Percentiles rank a stretch among this genome's conserved stretches.
Conservation (phyloP, 2,113 vertebrate species). For the Myiagra hebetior region DNA sequence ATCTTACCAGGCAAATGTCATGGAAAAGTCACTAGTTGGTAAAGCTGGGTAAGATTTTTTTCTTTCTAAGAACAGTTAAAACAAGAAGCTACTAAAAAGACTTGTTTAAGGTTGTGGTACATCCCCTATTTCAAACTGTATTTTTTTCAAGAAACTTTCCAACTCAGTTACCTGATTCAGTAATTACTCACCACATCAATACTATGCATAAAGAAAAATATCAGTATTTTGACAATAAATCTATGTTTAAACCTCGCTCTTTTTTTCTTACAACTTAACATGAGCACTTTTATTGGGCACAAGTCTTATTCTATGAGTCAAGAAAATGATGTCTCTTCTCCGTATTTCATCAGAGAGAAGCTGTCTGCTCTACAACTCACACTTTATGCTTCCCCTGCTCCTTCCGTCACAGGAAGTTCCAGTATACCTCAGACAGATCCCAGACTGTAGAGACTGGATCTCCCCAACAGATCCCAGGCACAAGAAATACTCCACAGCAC, state of each 20-base stretch:
- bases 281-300: not conserved
- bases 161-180: not conserved
- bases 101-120: not conserved
- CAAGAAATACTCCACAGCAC: not conserved
- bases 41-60: not conserved
- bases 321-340: not conserved
- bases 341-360: not conserved
- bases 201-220: not conserved
- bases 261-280: not conserved
- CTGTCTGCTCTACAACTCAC: not conserved
- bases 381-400: rapidly evolving
- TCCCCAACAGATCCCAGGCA: not conserved
- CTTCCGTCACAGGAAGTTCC: not conserved
- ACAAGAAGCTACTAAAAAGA: not conserved
- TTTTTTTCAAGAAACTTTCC: not conserved
- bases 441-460: not conserved
- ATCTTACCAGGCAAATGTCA: not conserved
- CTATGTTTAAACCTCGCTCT: rapidly evolving
- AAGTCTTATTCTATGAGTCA: not conserved
- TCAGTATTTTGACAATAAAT: not conserved
- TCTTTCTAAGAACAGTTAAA: not conserved
- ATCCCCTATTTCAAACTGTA: not conserved
- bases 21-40: not conserved
- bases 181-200: not conserved
- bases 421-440: not conserved